Percentiles rank a stretch among this genome's conserved stretches.
These are phyloP conservation scores for Platyscapa corneri DNA, from an alignment of 1,140 invertebrate genomes.

Conservation along the genomic window DNA sequence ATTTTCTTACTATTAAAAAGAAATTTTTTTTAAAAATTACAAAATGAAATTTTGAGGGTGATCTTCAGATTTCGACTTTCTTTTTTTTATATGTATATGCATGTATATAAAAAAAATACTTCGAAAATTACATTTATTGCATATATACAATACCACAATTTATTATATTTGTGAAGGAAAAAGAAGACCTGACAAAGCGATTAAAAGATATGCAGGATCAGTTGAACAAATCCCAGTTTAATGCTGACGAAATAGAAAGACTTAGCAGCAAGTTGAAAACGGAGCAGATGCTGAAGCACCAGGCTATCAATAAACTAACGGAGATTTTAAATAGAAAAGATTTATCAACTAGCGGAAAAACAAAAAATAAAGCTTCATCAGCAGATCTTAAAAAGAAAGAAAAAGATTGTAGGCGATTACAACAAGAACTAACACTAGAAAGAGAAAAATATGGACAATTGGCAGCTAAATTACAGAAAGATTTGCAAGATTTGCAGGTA, in stretches of 20 bases:
- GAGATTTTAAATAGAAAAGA: constrained; percentile 97
- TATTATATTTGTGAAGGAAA: constrained; percentile 74
- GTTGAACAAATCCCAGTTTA: constrained; percentile 77
- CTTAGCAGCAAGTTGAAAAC: constrained; percentile 90
- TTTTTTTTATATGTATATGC: no score
- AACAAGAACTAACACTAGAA: constrained; percentile 96
- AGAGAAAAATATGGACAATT: constrained; percentile 94
- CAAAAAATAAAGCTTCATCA: constrained; percentile 82
- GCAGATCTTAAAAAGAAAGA: constrained; percentile 92
- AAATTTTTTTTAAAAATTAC: no score
- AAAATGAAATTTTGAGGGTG: no score
- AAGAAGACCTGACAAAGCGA: constrained; percentile 79
- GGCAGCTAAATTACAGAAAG: constrained; percentile 87
- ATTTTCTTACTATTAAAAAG: no score
- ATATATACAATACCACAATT: constrained; percentile 1
- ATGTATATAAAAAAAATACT: no score
- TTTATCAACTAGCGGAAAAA: constrained; percentile 78
- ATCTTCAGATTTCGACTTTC: no score
- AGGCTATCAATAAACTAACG: constrained; percentile 97
- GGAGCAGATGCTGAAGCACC: constrained; percentile 90
- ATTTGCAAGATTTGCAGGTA: constrained; percentile 89
- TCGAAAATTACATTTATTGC: no score
- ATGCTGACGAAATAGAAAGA: constrained; percentile 88
- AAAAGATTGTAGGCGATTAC: constrained; percentile 94
- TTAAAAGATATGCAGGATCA: constrained; percentile 81